Conservation (phyloP, 2,888 invertebrate genomes). For the Diabrotica balteata region DNA sequence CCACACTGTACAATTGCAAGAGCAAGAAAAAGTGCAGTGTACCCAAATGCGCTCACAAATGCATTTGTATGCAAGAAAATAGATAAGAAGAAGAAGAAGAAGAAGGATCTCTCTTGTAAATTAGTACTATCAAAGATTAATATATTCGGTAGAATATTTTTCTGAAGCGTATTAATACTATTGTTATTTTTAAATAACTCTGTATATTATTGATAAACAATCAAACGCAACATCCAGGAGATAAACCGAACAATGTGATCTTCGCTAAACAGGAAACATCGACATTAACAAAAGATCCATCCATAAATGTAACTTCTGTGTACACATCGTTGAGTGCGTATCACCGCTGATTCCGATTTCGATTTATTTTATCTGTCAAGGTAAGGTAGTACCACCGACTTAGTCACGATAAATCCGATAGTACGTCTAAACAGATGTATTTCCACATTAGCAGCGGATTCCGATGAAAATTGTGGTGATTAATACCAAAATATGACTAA, state of each 20-base stretch:
- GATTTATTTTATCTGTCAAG: constrained; percentile 9
- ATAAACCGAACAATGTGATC: constrained; percentile 5
- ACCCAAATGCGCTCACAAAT: too few species aligned
- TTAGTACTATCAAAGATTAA: too few species aligned
- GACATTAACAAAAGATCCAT: neutral
- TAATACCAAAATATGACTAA: constrained; percentile 46
- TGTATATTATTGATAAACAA: neutral
- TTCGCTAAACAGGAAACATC: constrained; percentile 7
- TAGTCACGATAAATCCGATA: constrained; percentile 33
- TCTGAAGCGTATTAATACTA: too few species aligned
- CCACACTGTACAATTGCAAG: too few species aligned
- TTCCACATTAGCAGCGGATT: constrained; percentile 33
- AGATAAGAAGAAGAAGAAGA: too few species aligned
- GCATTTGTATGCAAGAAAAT: too few species aligned
- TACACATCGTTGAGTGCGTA: neutral
- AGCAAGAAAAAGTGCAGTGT: too few species aligned
- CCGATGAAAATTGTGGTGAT: constrained; percentile 41
- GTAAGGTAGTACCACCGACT: constrained; percentile 33
- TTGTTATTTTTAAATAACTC: too few species aligned
- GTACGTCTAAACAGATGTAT: constrained; percentile 23
- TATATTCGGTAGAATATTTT: too few species aligned
- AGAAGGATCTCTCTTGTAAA: too few species aligned
- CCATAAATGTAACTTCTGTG: neutral
- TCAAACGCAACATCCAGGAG: neutral
- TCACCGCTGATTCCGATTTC: neutral